phyloP scores from a whole-genome alignment of 1,140 invertebrate species.

The Eueides isabella region DNA sequence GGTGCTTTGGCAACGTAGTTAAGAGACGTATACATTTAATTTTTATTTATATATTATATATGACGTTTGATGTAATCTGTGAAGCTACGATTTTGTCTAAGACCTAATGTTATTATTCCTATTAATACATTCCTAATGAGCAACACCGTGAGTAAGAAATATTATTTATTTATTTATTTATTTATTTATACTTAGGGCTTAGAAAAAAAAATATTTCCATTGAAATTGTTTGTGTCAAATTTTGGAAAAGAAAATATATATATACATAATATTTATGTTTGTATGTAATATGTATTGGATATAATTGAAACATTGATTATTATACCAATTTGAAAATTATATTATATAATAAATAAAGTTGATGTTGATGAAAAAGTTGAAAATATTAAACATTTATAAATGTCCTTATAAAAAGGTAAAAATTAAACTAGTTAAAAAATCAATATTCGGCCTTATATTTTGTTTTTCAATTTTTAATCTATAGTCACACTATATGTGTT shows the following conservation, averaged over 20 bases:
- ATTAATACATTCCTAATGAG: background rate
- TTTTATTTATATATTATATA: background rate
- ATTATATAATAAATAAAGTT: too few species aligned
- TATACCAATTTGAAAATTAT: too few species aligned
- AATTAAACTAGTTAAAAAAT: too few species aligned
- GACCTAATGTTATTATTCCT: constrained; percentile 1
- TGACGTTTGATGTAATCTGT: constrained; percentile 5
- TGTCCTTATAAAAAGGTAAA: too few species aligned
- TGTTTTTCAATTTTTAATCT: background rate
- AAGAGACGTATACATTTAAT: background rate
- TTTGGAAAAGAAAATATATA: background rate
- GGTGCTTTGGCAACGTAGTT: constrained; percentile 17
- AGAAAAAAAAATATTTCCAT: background rate
- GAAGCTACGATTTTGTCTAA: constrained; percentile 4
- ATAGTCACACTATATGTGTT: background rate
- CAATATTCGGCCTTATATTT: too few species aligned
- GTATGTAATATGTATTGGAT: too few species aligned
- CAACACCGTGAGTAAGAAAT: background rate
- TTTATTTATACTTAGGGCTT: background rate
- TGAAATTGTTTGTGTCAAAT: constrained; percentile 2
- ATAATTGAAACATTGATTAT: too few species aligned
- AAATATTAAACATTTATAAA: too few species aligned
- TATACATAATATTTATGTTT: background rate
- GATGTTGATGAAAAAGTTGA: too few species aligned
- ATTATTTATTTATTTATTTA: background rate